These are phyloP conservation scores for Xerus inauris DNA, from an alignment of 2,113 vertebrate species.

Conservation along the genomic window DNA sequence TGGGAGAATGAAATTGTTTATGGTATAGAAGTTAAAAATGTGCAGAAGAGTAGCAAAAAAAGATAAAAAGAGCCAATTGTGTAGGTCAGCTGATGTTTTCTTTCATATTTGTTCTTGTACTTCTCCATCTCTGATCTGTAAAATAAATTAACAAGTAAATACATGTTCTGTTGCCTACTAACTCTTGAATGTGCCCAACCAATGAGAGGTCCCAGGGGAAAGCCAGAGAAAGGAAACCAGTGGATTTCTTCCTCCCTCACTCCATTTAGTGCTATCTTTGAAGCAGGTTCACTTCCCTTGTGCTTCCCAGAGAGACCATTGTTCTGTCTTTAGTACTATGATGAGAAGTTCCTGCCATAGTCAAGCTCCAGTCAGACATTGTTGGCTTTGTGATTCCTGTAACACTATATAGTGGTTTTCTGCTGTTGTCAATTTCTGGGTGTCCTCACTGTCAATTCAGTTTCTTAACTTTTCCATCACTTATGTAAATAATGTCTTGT, in stretches of 20 bases:
- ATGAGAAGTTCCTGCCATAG: neutral
- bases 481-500: constrained; percentile 10
- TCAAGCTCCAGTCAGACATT: neutral
- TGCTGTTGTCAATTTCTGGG: neutral
- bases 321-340: neutral
- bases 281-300: neutral
- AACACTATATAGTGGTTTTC: neutral
- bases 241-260: neutral
- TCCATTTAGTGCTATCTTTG: neutral
- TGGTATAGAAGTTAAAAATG: neutral
- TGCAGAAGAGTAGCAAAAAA: neutral
- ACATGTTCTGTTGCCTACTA: neutral
- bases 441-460: neutral
- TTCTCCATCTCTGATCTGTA: neutral
- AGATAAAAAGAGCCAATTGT: neutral
- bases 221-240: neutral
- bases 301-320: neutral
- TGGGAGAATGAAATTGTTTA: neutral
- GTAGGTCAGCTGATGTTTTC: neutral
- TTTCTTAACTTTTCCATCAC: constrained; percentile 32
- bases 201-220: neutral
- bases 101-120: neutral
- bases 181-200: neutral
- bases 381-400: neutral
- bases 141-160: neutral